Evolutionary conservation across 2,888 invertebrate genomes (phyloP).

Genomic region (Ferdinandea cuprea): DNA sequence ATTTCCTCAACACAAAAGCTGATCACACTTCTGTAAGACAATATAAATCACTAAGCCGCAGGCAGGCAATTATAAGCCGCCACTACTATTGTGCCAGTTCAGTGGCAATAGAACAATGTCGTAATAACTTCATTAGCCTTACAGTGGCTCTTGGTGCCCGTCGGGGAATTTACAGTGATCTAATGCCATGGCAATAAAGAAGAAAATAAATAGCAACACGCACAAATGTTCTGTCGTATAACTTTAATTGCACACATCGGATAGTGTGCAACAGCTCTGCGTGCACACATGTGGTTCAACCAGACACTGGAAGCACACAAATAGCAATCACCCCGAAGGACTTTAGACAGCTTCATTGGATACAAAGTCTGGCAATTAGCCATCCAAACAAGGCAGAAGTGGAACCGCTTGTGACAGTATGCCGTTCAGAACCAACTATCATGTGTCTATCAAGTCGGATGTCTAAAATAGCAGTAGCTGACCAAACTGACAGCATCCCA

Average conservation of each 20-base stretch:
- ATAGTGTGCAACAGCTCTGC: conserved; percentile 33
- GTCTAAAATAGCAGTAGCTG: conserved; percentile 41
- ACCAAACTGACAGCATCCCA: conserved; percentile 39
- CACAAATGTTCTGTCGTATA: conserved; percentile 60
- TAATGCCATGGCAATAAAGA: conserved; percentile 43
- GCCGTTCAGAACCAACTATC: conserved; percentile 52
- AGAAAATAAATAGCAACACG: conserved; percentile 66
- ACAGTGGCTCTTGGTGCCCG: conserved; percentile 42
- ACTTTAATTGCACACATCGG: conserved; percentile 66
- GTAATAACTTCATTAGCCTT: conserved; percentile 70
- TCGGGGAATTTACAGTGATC: conserved; percentile 62
- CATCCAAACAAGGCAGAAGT: conserved; percentile 57
- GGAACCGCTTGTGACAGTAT: conserved; percentile 62
- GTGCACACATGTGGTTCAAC: conserved; percentile 45
- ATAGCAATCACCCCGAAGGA: conserved; percentile 55
- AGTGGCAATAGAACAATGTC: conserved; percentile 56
- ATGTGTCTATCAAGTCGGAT: conserved; percentile 57
- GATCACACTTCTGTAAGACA: conserved; percentile 34
- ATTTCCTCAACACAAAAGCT: conserved; percentile 44
- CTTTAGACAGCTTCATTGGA: conserved; percentile 67
- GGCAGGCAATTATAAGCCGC: conserved; percentile 69
- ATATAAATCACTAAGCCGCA: conserved; percentile 64
- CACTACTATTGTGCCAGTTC: conserved; percentile 11
- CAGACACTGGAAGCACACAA: conserved; percentile 17
- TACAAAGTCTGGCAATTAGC: conserved; percentile 71